Evolutionary conservation across 2,113 vertebrate genomes (phyloP).

Genomic region (Narcine bancroftii): DNA sequence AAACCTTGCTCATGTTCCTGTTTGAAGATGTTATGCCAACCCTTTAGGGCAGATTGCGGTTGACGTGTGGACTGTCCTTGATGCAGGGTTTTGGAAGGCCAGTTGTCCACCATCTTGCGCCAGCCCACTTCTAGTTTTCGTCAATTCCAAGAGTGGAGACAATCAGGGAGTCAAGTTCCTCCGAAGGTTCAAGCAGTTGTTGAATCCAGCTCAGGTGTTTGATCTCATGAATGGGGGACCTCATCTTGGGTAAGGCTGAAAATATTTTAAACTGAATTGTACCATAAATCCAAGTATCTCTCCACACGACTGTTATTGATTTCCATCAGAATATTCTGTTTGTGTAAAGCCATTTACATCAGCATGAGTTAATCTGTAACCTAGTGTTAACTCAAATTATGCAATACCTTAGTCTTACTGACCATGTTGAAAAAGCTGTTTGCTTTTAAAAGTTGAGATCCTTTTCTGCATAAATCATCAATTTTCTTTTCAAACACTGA

Average conservation of each 20-base stretch:
- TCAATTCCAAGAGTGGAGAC: slow-evolving; percentile 98
- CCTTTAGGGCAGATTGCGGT: background rate
- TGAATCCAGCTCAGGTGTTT: slow-evolving; percentile 97
- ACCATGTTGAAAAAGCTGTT: background rate
- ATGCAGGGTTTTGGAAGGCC: slow-evolving; percentile 95
- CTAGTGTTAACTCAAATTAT: background rate
- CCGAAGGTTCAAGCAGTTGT: slow-evolving; percentile 92
- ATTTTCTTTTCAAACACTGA: background rate
- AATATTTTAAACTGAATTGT: slow-evolving; percentile 1
- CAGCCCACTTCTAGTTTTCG: slow-evolving; percentile 93
- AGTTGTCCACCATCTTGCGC: slow-evolving; percentile 93
- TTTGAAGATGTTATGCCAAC: background rate
- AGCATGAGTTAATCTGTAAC: background rate
- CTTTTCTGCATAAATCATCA: too few species aligned
- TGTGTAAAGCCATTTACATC: background rate
- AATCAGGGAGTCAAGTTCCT: slow-evolving; percentile 98
- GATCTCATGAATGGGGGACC: slow-evolving; percentile 97
- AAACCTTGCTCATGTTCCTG: background rate
- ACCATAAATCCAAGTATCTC: background rate
- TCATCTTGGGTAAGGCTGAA: slow-evolving; percentile 77
- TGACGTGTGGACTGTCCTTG: background rate
- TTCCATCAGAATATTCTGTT: background rate
- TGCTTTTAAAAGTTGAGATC: background rate
- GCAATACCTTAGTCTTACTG: background rate
- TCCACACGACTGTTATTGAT: background rate